Conservation (phyloP, 64 coral and sea anemone species). For the Exaiptasia diaphana region DNA sequence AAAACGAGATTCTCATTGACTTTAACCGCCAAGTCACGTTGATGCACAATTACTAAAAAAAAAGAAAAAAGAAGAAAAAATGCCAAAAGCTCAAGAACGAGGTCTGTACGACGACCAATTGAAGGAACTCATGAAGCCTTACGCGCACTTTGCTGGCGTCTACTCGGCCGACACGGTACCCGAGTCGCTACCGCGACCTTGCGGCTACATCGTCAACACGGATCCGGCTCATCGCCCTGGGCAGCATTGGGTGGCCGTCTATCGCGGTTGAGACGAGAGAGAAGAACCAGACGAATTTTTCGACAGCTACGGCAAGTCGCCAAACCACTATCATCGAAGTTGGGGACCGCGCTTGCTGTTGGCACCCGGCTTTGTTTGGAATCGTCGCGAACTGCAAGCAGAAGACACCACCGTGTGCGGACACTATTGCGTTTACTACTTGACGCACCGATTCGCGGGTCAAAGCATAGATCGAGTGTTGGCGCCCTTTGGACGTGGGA, state of each 20-base stretch:
- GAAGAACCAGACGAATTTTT: background rate
- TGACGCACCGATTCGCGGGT: background rate
- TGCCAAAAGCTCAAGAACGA: no score
- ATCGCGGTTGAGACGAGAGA: no score
- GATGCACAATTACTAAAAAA: background rate
- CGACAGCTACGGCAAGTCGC: background rate
- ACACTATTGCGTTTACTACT: background rate
- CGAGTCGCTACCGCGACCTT: background rate
- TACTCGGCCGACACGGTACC: background rate
- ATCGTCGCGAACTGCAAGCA: no score
- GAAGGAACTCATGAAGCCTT: background rate
- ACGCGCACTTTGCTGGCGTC: background rate
- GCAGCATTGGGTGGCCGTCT: background rate
- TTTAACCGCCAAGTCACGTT: background rate
- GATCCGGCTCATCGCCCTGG: no score
- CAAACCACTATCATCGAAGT: background rate
- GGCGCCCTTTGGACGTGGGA: background rate
- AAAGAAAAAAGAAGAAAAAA: no score
- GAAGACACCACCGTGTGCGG: background rate
- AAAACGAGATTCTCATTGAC: background rate
- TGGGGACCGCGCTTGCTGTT: no score
- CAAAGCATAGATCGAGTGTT: background rate
- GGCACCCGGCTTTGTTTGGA: no score
- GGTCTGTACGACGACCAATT: background rate
- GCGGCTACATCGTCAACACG: background rate